Evolutionary conservation across 2,113 vertebrate species (phyloP), one percentile per base, ranked within the genome.

Genomic region (Callipepla californica): DNA sequence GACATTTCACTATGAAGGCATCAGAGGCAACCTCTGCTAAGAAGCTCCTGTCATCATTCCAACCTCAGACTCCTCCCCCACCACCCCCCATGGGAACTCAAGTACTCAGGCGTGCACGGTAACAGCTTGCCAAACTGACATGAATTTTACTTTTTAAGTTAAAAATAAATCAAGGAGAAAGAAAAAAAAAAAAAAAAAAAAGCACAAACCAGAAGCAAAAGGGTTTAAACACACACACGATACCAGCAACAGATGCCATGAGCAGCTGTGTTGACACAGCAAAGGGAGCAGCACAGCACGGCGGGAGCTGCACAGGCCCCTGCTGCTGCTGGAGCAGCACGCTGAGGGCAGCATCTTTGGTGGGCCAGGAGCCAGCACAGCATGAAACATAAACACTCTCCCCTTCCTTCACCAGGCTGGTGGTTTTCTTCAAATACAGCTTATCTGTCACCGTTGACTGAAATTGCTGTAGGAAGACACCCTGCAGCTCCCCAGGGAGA

Each of bases 241-340:
- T 26, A 32, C 42, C 25, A 55, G 50, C 48, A 48, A 66, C 3
- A 55, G 30, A 25, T 30, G 65, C 32, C 0, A 0, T 4, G 28
- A 82, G 70, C 59, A 77, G 85, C 73, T 55, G 34, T 45, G 36
- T 30, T 74, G 85, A n/a, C 12, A 7, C 21, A 38, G 70, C 58
- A 61, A n/a, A 19, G 15, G 34, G 21, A 77, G 7, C 1, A 0
- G 11, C 13, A 11, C 59, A 26, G 47, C 2, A 1, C 2, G 7
- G 51, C n/a, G 61, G 53, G 42, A 78, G 55, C 16, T 58, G 32
- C 62, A 15, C 4, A 50, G 68, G 28, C 47, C 13, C 34, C 13
- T 3, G 57, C 44, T 70, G 45, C 50, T 48, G 45, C 40, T 15
- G 5, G 15, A 23, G 20, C 45, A 61, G 34, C 25, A 6, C 23